phyloP scores from a whole-genome alignment of 2,113 vertebrate genomes.

The Pluvianellus socialis region DNA sequence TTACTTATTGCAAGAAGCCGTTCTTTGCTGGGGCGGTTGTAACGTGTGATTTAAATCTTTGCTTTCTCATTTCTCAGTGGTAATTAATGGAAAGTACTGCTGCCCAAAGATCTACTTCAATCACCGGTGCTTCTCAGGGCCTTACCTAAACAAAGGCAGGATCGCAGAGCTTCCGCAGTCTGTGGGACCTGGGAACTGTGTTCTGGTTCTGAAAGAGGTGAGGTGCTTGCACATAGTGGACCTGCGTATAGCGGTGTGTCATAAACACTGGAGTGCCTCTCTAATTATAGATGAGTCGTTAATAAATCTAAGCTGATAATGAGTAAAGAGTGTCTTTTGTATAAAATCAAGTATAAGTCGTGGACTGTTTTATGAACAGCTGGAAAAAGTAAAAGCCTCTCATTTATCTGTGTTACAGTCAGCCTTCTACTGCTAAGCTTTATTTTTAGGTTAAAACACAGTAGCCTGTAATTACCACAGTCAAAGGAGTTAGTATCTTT shows the following conservation, averaged over 20 bases:
- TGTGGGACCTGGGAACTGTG: conserved; percentile 95
- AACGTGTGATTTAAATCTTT: background rate
- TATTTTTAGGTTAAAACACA: background rate
- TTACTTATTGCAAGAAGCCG: background rate
- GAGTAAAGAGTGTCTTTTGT: background rate
- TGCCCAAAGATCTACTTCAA: conserved; percentile 99
- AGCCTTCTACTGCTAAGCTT: background rate
- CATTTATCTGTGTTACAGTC: background rate
- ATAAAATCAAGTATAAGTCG: background rate
- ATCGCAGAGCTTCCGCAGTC: conserved; percentile 97
- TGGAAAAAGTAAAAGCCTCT: background rate
- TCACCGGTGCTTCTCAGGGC: conserved; percentile 97
- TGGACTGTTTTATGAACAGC: background rate
- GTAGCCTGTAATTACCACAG: background rate
- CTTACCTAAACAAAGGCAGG: conserved; percentile 97
- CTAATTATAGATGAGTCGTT: background rate
- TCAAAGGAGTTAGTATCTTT: conserved; percentile 1
- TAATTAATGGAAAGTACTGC: conserved; percentile 92
- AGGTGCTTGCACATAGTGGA: background rate
- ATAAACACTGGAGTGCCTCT: background rate
- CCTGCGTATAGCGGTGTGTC: background rate
- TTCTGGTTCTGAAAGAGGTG: conserved; percentile 96
- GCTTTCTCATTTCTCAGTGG: conserved; percentile 70
- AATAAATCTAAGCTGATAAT: background rate
- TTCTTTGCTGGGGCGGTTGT: background rate